A percentile compares a stretch with the other conserved stretches of the same genome.
These are phyloP conservation scores for Caenorhabditis sinica DNA, from an alignment of 2,888 invertebrate genomes.

Conservation along the genomic window DNA sequence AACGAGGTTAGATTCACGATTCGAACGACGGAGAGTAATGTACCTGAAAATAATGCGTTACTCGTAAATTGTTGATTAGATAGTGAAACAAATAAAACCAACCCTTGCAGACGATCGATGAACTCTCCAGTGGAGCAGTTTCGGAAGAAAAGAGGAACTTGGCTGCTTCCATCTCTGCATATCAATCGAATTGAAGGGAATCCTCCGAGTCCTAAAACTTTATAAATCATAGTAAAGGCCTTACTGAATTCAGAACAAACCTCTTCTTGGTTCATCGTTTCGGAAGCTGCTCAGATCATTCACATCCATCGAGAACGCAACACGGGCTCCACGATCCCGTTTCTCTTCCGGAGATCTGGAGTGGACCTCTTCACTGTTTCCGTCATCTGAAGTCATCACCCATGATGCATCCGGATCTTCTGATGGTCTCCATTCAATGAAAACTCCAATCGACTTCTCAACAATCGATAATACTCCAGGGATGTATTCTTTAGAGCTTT, in stretches of 20 bases:
- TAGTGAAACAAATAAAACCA: slow-evolving; percentile 83
- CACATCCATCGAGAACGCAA: slow-evolving; percentile 79
- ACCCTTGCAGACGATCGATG: slow-evolving; percentile 85
- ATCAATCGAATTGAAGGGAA: slow-evolving; percentile 86
- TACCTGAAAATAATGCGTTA: slow-evolving; percentile 71
- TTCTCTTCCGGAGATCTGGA: slow-evolving; percentile 46
- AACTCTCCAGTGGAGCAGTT: slow-evolving; percentile 92
- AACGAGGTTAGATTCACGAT: slow-evolving; percentile 89
- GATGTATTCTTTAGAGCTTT: slow-evolving; percentile 67
- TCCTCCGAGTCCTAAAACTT: slow-evolving; percentile 30
- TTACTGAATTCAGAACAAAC: slow-evolving; percentile 1
- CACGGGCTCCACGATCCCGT: slow-evolving; percentile 33
- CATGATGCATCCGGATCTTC: slow-evolving; percentile 73
- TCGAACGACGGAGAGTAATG: slow-evolving; percentile 85
- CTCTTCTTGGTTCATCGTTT: slow-evolving; percentile 76
- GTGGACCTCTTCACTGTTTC: slow-evolving; percentile 42
- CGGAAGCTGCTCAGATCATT: slow-evolving; percentile 81
- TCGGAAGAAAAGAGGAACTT: slow-evolving; percentile 92
- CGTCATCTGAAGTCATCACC: slow-evolving; percentile 72
- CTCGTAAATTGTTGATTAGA: too few species aligned
- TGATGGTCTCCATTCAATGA: slow-evolving; percentile 81
- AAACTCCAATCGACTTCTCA: slow-evolving; percentile 81
- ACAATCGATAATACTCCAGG: slow-evolving; percentile 76
- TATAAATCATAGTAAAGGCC: not conserved
- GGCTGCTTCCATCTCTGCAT: slow-evolving; percentile 88